Evolutionary conservation across 2,113 vertebrate species (phyloP).

Genomic region (Peromyscus polionotus): DNA sequence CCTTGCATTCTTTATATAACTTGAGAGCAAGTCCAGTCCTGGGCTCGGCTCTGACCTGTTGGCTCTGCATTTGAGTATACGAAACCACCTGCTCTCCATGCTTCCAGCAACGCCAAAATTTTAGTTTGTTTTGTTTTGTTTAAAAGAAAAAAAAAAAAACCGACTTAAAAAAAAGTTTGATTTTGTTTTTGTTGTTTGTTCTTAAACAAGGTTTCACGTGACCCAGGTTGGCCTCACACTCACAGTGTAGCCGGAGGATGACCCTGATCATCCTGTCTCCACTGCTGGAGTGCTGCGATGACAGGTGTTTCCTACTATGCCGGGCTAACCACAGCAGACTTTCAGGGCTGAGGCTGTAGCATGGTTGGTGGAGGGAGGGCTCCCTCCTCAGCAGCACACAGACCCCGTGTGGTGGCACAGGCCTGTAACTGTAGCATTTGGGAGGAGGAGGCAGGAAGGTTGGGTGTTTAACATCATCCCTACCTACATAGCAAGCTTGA

Average conservation of each 20-base stretch:
- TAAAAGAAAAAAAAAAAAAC: neutral
- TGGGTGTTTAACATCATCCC: neutral
- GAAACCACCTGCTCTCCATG: neutral
- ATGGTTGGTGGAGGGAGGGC: neutral
- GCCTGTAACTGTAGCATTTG: neutral
- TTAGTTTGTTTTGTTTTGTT: neutral
- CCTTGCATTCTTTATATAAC: slow-evolving; percentile 49
- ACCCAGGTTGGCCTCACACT: neutral
- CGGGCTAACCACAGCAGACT: too few species aligned
- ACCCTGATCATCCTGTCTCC: neutral
- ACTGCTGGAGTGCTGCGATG: neutral
- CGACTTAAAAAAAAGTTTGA: neutral
- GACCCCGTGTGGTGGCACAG: neutral
- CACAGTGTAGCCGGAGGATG: neutral
- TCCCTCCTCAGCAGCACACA: neutral
- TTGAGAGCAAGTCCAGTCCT: neutral
- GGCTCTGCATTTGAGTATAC: neutral
- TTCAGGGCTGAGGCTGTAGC: neutral
- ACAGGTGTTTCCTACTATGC: neutral
- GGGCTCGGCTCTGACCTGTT: neutral
- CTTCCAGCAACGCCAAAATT: too few species aligned
- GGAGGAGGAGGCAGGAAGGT: neutral
- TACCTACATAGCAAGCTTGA: neutral
- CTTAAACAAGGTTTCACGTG: neutral
- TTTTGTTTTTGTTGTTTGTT: neutral